phyloP scores from a whole-genome alignment of 2,797 vertebrate genomes.

The Poeciliopsis presidionis region DNA sequence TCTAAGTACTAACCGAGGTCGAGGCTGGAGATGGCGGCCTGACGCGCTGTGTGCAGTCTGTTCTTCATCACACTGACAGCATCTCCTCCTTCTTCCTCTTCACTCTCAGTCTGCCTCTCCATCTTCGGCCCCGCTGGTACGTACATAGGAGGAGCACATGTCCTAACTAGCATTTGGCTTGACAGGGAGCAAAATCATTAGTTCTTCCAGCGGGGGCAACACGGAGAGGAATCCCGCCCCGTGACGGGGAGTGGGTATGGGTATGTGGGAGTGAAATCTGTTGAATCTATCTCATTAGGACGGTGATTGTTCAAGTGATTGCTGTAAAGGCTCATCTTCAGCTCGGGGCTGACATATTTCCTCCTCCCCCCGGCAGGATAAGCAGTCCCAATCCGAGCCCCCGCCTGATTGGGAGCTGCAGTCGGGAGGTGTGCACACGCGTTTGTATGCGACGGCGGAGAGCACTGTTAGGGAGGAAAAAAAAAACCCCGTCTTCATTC shows the following conservation, averaged over 20 bases:
- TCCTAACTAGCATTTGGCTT: constrained; percentile 62
- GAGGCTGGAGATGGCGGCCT: constrained; percentile 35
- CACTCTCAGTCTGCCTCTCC: constrained; percentile 24
- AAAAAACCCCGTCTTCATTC: constrained; percentile 19
- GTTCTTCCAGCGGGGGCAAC: constrained; percentile 63
- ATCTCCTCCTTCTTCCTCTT: constrained; percentile 55
- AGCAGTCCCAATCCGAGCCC: constrained; percentile 48
- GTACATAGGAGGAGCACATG: constrained; percentile 64
- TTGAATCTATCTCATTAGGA: constrained; percentile 76
- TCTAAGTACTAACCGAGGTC: constrained; percentile 45
- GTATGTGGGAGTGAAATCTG: constrained; percentile 35
- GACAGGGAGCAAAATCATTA: constrained; percentile 76
- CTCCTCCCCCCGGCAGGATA: constrained; percentile 71
- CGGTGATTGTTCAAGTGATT: constrained; percentile 81
- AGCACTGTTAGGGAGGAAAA: constrained; percentile 20
- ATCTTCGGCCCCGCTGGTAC: constrained; percentile 46
- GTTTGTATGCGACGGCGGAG: constrained; percentile 6
- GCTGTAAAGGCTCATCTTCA: constrained; percentile 69
- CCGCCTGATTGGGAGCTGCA: constrained; percentile 51
- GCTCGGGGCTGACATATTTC: constrained; percentile 71
- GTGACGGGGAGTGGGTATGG: constrained; percentile 1
- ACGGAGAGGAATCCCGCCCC: constrained; percentile 43
- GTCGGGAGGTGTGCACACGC: constrained; percentile 30
- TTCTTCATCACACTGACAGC: constrained; percentile 67
- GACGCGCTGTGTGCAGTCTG: constrained; percentile 37